phyloP scores from a whole-genome alignment of 2,797 vertebrate genomes.

The Spinus olivaceus region DNA sequence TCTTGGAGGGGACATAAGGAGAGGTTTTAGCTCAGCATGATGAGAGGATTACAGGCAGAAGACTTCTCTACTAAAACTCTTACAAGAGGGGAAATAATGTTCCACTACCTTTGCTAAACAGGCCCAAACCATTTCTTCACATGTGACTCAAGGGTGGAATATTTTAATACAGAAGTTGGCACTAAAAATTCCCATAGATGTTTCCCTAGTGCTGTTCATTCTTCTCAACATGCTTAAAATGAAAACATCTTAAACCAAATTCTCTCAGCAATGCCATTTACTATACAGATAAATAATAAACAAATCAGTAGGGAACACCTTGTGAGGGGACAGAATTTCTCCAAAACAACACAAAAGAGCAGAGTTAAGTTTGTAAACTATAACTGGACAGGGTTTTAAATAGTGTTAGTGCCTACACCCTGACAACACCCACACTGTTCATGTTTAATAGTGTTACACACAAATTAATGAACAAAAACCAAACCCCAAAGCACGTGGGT shows the following conservation, averaged over 20 bases:
- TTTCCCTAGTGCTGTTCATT: not conserved
- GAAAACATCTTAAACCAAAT: not conserved
- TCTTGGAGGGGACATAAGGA: not conserved
- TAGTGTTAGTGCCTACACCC: not conserved
- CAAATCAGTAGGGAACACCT: not conserved
- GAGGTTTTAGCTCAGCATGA: not conserved
- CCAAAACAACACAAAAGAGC: not conserved
- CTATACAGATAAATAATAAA: constrained; percentile 54
- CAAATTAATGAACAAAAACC: not conserved
- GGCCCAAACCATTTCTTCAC: not conserved
- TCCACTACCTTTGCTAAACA: not conserved
- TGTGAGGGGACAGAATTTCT: not conserved
- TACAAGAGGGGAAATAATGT: not conserved
- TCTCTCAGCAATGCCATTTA: not conserved
- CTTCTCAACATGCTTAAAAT: not conserved
- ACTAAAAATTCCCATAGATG: not conserved
- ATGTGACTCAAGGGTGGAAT: not conserved
- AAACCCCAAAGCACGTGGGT: not conserved
- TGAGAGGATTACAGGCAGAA: not conserved
- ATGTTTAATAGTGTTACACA: not conserved
- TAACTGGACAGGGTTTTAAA: not conserved
- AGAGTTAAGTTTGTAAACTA: not conserved
- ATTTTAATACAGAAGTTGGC: not conserved
- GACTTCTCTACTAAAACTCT: not conserved
- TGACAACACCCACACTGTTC: not conserved